Conservation (phyloP, 2,797 vertebrate genomes). For the Malurus leucopterus region DNA sequence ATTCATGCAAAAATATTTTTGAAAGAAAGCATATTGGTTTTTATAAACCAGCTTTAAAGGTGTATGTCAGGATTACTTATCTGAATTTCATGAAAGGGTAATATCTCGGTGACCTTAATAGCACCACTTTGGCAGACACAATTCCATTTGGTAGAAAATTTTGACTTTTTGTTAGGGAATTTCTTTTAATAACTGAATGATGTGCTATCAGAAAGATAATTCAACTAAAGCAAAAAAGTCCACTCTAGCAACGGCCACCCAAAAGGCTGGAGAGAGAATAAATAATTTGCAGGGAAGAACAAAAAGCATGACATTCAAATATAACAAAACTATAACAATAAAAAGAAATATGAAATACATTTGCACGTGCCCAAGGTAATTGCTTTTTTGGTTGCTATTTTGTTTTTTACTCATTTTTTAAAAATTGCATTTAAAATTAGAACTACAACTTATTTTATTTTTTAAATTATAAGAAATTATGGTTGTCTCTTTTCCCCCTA, state of each 20-base stretch:
- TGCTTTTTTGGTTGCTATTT: rapidly evolving
- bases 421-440: background rate
- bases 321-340: background rate
- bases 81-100: background rate
- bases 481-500: background rate
- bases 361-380: rapidly evolving
- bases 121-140: background rate
- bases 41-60: background rate
- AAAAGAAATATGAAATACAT: background rate
- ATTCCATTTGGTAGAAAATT: background rate
- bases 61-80: background rate
- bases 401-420: background rate
- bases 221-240: background rate
- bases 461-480: background rate
- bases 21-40: rapidly evolving
- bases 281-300: background rate
- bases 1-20: background rate
- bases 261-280: background rate
- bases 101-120: background rate
- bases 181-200: background rate
- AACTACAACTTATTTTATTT: background rate
- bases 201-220: background rate
- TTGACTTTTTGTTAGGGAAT: background rate
- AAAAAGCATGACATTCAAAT: background rate
- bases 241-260: rapidly evolving